Evolutionary conservation across 2,113 vertebrate genomes (phyloP).

Genomic region (Indri indri): DNA sequence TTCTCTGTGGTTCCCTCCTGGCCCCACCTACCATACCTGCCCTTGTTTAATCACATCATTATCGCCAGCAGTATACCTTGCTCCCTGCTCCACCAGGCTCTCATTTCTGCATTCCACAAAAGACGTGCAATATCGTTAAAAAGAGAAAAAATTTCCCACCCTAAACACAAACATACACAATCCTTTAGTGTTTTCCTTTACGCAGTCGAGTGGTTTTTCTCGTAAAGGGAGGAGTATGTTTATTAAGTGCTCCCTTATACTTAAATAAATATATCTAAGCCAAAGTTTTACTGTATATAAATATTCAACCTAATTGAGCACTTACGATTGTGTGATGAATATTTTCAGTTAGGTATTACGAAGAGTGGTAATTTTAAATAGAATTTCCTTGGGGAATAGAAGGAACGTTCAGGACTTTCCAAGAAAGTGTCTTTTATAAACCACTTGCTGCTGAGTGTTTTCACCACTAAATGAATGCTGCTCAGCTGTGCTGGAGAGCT

Average conservation of each 20-base stretch:
- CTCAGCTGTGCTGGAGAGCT: constrained; percentile 50
- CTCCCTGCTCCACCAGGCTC: not conserved
- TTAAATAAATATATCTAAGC: not conserved
- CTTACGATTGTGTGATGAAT: not conserved
- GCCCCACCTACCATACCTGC: not conserved
- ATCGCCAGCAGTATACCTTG: not conserved
- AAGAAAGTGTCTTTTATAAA: constrained; percentile 49
- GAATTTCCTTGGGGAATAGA: constrained; percentile 40
- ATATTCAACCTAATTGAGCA: not conserved
- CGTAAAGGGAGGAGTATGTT: not conserved
- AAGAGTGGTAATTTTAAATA: constrained; percentile 59
- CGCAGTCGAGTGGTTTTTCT: not conserved
- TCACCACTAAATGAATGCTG: constrained; percentile 25
- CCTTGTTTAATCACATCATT: not conserved
- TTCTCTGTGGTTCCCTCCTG: not conserved
- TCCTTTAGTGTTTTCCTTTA: not conserved
- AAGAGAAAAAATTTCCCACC: too few species aligned
- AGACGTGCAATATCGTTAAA: not conserved
- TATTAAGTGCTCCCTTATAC: not conserved
- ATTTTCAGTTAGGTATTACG: constrained; percentile 46
- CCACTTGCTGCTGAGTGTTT: constrained; percentile 51
- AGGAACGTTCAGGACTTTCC: constrained; percentile 60
- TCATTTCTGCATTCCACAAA: not conserved
- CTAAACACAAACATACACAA: not conserved
- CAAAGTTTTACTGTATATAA: not conserved